Base-by-base conservation (phyloP, 2,113 vertebrate genomes). In the Vicugna pacos region DNA sequence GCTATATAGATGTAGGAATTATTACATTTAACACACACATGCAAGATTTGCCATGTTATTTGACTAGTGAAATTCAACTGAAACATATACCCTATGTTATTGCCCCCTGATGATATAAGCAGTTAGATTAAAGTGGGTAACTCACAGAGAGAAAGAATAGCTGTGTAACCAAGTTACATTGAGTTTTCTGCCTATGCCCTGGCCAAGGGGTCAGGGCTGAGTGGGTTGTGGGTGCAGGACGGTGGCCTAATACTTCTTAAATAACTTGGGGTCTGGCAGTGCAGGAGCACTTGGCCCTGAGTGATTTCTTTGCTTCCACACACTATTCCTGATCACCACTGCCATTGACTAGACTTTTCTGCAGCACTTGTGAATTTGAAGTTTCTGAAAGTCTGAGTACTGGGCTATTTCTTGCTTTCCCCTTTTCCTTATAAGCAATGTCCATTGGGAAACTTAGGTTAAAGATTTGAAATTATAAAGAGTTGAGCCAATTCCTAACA, bases 401-500 rank as follows among this genome's bases (percentile, higher is more conserved):
- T 86, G 8, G 30, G 5, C 58, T 89, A n/a, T 86, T 96, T 92
- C 75, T 97, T 94, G 32, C 20, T 94, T 90, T 50, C 28, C 20
- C 2, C 8, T 48, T 93, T 95, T 85, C 82, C 38, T 81, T 64
- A 38, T 91, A 69, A 88, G 11, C 32, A 54, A 92, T 60, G 19
- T 93, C 69, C 13, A 35, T 91, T 72, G 72, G 76, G 81, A 89
- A 88, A 69, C 48, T 73, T 81, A 65, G 48, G 52, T 88, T 92
- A 96, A 92, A 93, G 16, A 17, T 84, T 87, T 93, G 79, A 94
- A 76, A 92, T 50, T 80, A 22, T 91, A 77, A 96, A 87, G 12
- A 65, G 81, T 8, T 94, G 26, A 76, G 72, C 46, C 75, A 90
- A 54, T 94, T 93, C 12, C 26, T 80, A 58, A 42, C 26, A 67